These are phyloP conservation scores for Podarcis cretensis DNA, from an alignment of 2,113 vertebrate species.

Conservation along the genomic window DNA sequence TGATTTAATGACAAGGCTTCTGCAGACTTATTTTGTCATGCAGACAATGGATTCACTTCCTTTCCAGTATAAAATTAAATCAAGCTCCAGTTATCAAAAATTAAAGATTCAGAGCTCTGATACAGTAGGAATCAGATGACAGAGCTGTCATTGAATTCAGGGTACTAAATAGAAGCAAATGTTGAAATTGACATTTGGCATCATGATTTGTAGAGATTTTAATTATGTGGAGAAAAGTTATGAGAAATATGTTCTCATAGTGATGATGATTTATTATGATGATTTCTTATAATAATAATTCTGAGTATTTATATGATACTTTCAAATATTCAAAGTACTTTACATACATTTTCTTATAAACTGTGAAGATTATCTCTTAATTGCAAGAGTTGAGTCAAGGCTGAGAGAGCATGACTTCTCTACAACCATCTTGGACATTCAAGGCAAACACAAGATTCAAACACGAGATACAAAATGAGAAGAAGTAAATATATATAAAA, in stretches of 20 bases:
- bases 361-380: no score
- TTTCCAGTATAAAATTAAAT: background rate
- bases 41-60: background rate
- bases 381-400: background rate
- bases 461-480: background rate
- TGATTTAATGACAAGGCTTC: background rate
- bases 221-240: no score
- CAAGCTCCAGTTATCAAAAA: background rate
- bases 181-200: background rate
- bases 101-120: background rate
- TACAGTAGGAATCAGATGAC: background rate
- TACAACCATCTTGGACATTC: background rate
- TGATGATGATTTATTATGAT: background rate
- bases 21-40: background rate
- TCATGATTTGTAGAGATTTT: background rate
- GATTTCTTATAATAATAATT: conserved; percentile 8
- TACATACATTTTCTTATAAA: conserved; percentile 32
- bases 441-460: background rate
- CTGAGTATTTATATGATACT: conserved; percentile 16
- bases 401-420: background rate
- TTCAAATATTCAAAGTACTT: conserved; percentile 55
- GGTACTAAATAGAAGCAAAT: conserved; percentile 9
- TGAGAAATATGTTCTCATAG: background rate
- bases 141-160: conserved; percentile 33
- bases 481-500: background rate